Conservation (phyloP, 2,888 invertebrate genomes). For the Clusia tigrina region DNA sequence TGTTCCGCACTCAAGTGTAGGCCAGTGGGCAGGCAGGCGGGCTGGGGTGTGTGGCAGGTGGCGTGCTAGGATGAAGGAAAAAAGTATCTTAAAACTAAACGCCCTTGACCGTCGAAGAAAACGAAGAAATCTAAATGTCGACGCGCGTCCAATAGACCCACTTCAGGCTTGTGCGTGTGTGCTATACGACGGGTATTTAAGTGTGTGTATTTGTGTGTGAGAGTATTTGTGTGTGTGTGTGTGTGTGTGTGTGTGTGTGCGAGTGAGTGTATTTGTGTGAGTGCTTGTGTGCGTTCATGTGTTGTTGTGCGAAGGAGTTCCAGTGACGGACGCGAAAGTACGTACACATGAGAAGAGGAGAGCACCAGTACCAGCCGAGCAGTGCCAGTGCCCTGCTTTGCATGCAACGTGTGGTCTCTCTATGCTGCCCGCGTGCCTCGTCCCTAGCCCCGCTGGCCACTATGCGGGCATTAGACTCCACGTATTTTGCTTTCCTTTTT, state of each 20-base stretch:
- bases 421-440: not conserved
- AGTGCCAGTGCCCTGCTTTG: slow-evolving; percentile 22
- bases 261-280: not conserved
- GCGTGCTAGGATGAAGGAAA: not conserved
- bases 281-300: too few species aligned
- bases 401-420: slow-evolving; percentile 8
- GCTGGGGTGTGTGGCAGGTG: not conserved
- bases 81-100: slow-evolving; percentile 6
- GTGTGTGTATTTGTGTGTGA: not conserved
- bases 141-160: slow-evolving; percentile 8
- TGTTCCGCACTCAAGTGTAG: too few species aligned
- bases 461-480: too few species aligned
- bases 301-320: too few species aligned
- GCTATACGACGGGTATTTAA: not conserved
- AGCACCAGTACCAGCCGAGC: not conserved
- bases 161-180: not conserved
- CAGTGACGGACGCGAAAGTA: not conserved
- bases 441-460: not conserved
- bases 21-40: too few species aligned
- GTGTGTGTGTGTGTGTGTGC: slow-evolving; percentile 4
- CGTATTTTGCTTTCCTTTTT: too few species aligned
- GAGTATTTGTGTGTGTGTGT: not conserved
- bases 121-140: slow-evolving; percentile 2
- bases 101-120: slow-evolving; percentile 18
- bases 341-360: not conserved